Evolutionary conservation across 2,797 vertebrate species (phyloP).

Genomic region (Manis pentadactyla): DNA sequence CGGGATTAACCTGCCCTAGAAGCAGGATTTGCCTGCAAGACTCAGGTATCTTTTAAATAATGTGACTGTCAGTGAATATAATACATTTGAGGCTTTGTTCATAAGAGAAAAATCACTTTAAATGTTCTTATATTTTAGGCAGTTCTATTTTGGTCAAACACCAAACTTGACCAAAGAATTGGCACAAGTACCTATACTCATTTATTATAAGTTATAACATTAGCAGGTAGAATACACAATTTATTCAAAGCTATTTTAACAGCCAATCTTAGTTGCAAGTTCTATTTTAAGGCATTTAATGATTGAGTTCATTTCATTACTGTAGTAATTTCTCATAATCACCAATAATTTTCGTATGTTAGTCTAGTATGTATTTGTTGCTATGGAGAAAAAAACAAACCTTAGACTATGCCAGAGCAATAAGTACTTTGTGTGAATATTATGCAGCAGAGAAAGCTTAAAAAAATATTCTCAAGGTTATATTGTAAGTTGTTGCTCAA

Average conservation of each 20-base stretch:
- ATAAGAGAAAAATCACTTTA: not conserved
- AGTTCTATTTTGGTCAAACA: not conserved
- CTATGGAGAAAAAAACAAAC: not conserved
- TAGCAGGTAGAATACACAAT: not conserved
- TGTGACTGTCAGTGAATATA: not conserved
- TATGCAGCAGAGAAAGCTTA: not conserved
- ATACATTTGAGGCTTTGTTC: not conserved
- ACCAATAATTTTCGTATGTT: not conserved
- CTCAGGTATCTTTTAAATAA: not conserved
- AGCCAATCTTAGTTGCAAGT: not conserved
- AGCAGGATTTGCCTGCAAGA: not conserved
- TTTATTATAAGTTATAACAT: not conserved
- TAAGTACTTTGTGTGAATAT: constrained; percentile 4
- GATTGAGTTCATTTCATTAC: constrained; percentile 42
- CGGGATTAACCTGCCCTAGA: not conserved
- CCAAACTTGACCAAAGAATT: not conserved
- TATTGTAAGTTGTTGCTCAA: not conserved
- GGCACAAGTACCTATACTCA: not conserved
- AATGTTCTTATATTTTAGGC: not conserved
- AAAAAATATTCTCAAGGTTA: not conserved
- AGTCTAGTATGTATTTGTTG: constrained; percentile 31
- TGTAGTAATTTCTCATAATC: constrained; percentile 21
- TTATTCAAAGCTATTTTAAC: constrained; percentile 40
- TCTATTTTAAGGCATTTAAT: not conserved
- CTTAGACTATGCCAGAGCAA: not conserved